These are phyloP conservation scores for Escarpia spicata DNA, from an alignment of 2,888 invertebrate species.

Conservation along the genomic window DNA sequence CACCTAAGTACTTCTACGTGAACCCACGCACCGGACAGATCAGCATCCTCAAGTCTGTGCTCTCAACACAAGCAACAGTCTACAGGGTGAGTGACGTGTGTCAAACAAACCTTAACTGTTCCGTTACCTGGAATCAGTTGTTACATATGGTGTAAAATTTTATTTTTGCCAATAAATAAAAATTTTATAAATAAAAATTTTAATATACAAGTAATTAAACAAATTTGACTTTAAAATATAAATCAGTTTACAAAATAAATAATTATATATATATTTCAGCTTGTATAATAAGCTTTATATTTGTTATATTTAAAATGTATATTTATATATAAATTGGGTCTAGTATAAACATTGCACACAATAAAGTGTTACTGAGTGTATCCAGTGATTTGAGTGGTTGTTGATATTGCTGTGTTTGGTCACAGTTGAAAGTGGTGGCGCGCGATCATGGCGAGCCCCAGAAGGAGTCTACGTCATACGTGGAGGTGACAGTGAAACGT, in stretches of 20 bases:
- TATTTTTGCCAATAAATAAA: too few species aligned
- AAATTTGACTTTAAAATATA: too few species aligned
- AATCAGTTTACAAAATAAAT: too few species aligned
- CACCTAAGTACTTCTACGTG: slow-evolving; percentile 52
- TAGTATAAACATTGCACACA: neutral
- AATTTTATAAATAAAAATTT: neutral
- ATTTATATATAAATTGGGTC: too few species aligned
- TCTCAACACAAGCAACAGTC: slow-evolving; percentile 44
- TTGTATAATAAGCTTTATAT: too few species aligned
- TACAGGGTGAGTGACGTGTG: slow-evolving; percentile 46
- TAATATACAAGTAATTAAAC: too few species aligned
- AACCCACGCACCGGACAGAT: slow-evolving; percentile 51
- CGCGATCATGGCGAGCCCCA: slow-evolving; percentile 43
- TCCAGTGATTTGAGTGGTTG: neutral
- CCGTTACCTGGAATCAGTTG: neutral
- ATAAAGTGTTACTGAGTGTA: neutral
- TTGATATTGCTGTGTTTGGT: neutral
- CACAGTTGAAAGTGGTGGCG: slow-evolving; percentile 39
- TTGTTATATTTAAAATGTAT: too few species aligned
- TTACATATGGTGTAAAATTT: too few species aligned
- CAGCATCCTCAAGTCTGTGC: slow-evolving; percentile 48
- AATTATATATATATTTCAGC: too few species aligned
- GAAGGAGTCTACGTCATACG: slow-evolving; percentile 31
- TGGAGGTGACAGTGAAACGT: slow-evolving; percentile 41
- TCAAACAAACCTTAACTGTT: slow-evolving; percentile 7